These are phyloP conservation scores for Coregonus ussuriensis DNA, from an alignment of 2,797 vertebrate species.

Conservation along the genomic window DNA sequence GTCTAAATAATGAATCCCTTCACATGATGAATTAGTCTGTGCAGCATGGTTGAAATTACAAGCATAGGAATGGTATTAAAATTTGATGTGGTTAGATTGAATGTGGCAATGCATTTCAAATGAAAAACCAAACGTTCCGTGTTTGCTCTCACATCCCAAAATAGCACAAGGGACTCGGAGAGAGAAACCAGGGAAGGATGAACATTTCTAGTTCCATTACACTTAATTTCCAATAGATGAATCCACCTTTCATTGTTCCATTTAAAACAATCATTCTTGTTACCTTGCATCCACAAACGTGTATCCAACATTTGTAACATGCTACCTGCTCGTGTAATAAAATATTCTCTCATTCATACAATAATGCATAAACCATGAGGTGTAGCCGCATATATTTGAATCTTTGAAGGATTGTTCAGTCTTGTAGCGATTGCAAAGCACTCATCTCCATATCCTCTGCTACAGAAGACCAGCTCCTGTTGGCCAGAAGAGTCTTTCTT, in stretches of 20 bases:
- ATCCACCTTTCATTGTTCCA: constrained; percentile 11
- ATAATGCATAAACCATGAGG: too few species aligned
- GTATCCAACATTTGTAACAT: too few species aligned
- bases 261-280: too few species aligned
- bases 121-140: constrained; percentile 6
- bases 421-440: too few species aligned
- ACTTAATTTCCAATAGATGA: constrained; percentile 24
- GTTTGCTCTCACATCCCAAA: neutral
- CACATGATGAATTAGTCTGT: constrained; percentile 34
- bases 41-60: constrained; percentile 44
- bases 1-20: constrained; percentile 48
- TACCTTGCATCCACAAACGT: too few species aligned
- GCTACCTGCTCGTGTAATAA: too few species aligned
- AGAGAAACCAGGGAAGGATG: neutral
- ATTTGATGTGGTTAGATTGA: constrained; percentile 23
- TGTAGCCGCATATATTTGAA: too few species aligned
- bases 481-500: too few species aligned
- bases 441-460: too few species aligned
- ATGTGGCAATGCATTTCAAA: neutral
- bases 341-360: too few species aligned
- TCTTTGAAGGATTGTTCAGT: too few species aligned
- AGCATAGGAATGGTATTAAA: constrained; percentile 39
- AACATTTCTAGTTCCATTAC: neutral
- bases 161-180: neutral
- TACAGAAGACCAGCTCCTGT: too few species aligned